Evolutionary conservation across 2,888 invertebrate genomes (phyloP).

Genomic region (Megaustenia siamemsis): DNA sequence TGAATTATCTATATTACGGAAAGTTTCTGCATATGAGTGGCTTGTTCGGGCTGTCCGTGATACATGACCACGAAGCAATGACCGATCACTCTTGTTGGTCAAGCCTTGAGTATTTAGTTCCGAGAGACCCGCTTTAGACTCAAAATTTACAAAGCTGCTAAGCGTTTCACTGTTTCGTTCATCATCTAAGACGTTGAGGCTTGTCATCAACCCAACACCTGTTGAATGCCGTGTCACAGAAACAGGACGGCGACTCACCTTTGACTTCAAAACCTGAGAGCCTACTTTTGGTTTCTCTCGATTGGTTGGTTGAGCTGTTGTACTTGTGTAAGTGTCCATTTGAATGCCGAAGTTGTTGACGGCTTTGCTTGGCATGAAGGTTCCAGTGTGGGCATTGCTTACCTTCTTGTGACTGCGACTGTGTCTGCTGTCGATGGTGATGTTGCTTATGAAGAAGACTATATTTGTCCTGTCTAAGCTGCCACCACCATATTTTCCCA

Average conservation of each 20-base stretch:
- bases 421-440: neutral
- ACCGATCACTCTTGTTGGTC: neutral
- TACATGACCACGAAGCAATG: no score
- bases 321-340: neutral
- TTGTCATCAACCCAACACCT: neutral
- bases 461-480: neutral
- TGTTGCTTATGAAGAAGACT: neutral
- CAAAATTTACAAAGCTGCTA: slow-evolving; percentile 20
- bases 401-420: neutral
- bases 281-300: no score
- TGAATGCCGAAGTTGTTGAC: neutral
- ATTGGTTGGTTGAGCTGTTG: neutral
- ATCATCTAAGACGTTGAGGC: slow-evolving; percentile 22
- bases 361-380: neutral
- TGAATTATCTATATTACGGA: no score
- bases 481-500: neutral
- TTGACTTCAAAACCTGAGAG: no score
- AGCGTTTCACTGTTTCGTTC: neutral
- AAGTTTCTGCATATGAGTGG: no score
- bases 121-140: slow-evolving; percentile 14
- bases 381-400: no score
- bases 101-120: neutral
- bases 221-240: neutral
- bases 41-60: neutral
- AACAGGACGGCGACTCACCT: neutral